Percentiles rank a stretch among this genome's conserved stretches.
Conservation (phyloP, 2,797 vertebrate species). For the Pteropus rufus region DNA sequence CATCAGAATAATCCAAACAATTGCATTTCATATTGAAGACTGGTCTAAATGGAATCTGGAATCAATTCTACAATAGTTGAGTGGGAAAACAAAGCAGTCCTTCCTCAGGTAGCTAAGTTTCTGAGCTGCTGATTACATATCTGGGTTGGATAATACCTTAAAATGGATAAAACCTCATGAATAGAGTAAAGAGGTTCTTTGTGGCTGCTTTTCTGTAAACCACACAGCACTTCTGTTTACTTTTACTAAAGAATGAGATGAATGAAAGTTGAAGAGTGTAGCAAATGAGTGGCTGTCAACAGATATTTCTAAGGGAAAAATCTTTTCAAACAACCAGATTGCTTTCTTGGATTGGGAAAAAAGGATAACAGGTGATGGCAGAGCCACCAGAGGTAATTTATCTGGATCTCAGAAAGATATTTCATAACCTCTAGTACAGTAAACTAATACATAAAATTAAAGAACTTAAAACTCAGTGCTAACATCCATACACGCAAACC, state of each 20-base stretch:
- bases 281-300: neutral
- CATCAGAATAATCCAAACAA: constrained; percentile 18
- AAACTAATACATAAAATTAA: constrained; percentile 52
- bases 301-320: constrained; percentile 44
- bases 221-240: neutral
- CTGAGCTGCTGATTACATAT: neutral
- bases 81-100: neutral
- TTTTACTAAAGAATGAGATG: constrained; percentile 27
- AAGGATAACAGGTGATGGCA: constrained; percentile 35
- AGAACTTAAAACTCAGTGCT: constrained; percentile 44
- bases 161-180: neutral
- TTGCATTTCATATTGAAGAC: constrained; percentile 2
- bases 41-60: neutral
- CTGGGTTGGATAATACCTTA: neutral
- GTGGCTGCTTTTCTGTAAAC: neutral
- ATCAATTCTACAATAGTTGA: neutral
- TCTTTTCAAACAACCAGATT: neutral
- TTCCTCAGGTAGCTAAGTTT: neutral
- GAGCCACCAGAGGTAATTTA: constrained; percentile 12
- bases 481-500: constrained; percentile 22
- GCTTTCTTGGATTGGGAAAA: neutral
- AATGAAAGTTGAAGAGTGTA: neutral
- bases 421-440: constrained; percentile 19
- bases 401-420: constrained; percentile 23
- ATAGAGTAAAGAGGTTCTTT: neutral